Percentiles rank a stretch among this genome's conserved stretches.
Evolutionary conservation across 2,113 vertebrate genomes (phyloP).

Genomic region (Calidris pygmaea): DNA sequence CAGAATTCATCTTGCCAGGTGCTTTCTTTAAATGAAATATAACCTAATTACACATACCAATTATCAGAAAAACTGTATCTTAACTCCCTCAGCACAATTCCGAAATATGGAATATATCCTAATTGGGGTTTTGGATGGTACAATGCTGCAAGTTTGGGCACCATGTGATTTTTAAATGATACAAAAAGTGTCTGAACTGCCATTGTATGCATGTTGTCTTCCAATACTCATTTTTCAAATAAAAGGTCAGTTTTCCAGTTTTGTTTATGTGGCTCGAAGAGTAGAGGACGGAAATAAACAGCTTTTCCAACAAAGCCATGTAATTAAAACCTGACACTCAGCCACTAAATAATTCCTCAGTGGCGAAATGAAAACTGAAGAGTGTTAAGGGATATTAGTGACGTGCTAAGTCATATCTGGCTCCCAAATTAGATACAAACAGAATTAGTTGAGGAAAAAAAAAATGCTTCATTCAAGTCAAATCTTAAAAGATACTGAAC

Average conservation of each 20-base stretch:
- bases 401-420: neutral
- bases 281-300: neutral
- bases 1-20: neutral
- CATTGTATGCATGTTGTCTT: neutral
- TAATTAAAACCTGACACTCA: neutral
- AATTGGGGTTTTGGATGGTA: neutral
- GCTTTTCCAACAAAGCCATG: neutral
- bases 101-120: neutral
- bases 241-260: neutral
- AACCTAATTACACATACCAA: neutral
- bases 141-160: neutral
- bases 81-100: neutral
- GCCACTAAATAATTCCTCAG: neutral
- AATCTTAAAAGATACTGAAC: neutral
- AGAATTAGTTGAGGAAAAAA: neutral
- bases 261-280: neutral
- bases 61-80: neutral
- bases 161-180: neutral
- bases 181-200: neutral
- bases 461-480: neutral
- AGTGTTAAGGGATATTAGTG: neutral
- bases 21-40: neutral
- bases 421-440: neutral
- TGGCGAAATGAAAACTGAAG: neutral
- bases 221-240: neutral